Conservation (phyloP, 2,888 invertebrate species). For the Cremastobaeus sp. region DNA sequence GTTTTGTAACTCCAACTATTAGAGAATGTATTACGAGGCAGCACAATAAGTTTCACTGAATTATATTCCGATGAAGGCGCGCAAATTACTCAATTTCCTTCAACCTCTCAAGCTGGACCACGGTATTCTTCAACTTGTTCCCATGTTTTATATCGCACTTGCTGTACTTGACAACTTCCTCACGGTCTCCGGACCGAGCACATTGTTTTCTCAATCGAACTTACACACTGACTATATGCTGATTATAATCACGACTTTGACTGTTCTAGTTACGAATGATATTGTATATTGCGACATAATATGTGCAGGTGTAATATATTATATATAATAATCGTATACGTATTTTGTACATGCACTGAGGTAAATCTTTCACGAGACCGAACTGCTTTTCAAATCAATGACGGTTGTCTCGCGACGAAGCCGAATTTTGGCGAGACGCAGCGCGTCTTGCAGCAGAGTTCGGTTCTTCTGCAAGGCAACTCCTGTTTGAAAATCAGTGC, state of each 20-base stretch:
- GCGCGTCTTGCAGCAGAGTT: no score
- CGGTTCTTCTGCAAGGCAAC: no score
- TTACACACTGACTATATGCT: slow-evolving; percentile 32
- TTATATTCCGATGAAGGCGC: slow-evolving; percentile 2
- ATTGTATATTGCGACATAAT: slow-evolving; percentile 44
- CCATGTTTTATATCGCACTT: slow-evolving; percentile 58
- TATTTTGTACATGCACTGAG: slow-evolving; percentile 35
- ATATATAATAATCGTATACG: slow-evolving; percentile 32
- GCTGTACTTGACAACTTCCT: slow-evolving; percentile 50
- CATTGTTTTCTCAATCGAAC: slow-evolving; percentile 42
- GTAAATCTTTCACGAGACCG: no score
- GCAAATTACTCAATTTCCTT: slow-evolving; percentile 9
- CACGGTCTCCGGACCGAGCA: slow-evolving; percentile 47
- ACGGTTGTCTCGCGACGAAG: no score
- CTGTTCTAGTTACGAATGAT: slow-evolving; percentile 53
- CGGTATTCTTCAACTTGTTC: slow-evolving; percentile 54
- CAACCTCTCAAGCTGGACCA: no score
- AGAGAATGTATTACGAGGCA: neutral
- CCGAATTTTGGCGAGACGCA: no score
- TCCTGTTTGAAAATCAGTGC: no score
- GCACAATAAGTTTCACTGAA: neutral
- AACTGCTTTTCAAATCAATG: no score
- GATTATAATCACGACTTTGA: slow-evolving; percentile 46
- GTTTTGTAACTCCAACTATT: no score
- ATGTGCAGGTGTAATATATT: slow-evolving; percentile 33